Base-by-base conservation (phyloP, 2,113 vertebrate species). In the Leiothrix lutea region DNA sequence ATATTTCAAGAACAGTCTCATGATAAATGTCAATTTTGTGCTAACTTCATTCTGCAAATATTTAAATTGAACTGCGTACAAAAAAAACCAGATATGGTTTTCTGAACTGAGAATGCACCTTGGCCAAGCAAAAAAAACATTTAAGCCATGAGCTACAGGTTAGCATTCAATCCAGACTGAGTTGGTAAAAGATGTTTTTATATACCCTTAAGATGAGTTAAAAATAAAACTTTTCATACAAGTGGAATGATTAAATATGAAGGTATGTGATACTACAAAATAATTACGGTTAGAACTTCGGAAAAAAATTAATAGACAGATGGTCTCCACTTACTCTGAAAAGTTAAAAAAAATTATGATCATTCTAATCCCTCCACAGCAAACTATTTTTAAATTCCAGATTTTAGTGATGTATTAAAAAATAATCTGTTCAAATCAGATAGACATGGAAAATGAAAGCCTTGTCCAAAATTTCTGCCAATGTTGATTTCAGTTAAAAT, bases 11-110 rank as follows among this genome's bases (percentile, higher is more conserved):
- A 96, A 92, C n/a, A 67, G 69, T 33, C 51, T 90, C 80, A 83
- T 70, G 88, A 96, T 85, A 96, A 96, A 92, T 94, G 92, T 93
- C 90, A 90, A 35, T 93, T 95, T 74, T 90, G 69, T 81, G 60
- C 82, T 69, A 96, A 84, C 72, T 88, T 48, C 51, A 83, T 81
- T 96, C 88, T 71, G 82, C 42, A 95, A 94, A 90, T 92, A 93
- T 57, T 90, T 84, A 60, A 96, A 85, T 33, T 56, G 57, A 93
- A 45, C 82, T 1, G 1, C 50, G 33, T 45, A 83, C 24, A 18
- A 23, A 57, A 23, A 57, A 58, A 57, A 2, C 33, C 22, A 85
- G n/a, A 48, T 11, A 50, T 1, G 9, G 2, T 17, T 61, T 70
- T 57, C 80, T n/a, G 16, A 89, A 60, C 28, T 61, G 19, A 72